Evolutionary conservation across 2,797 vertebrate species (phyloP), one percentile per base, ranked within the genome.

Genomic region (Karalla daura): DNA sequence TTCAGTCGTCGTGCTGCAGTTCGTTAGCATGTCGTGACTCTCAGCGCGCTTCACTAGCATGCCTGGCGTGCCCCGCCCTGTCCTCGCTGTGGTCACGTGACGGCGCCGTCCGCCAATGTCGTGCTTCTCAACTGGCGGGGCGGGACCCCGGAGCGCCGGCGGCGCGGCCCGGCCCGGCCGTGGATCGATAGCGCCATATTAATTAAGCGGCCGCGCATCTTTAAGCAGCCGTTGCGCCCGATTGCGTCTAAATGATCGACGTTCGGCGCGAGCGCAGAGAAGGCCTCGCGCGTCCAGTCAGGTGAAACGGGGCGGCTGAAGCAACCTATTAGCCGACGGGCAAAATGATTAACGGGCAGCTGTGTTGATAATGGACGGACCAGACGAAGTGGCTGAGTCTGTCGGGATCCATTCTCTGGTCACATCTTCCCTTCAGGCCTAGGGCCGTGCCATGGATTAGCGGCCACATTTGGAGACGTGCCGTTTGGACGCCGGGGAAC

Each of bases 71-170:
- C 60, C 4, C 23, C 20, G 36, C 51, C 47, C 35, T 59, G 35
- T 50, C 35, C 63, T 46, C 65, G n/a, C 10, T 71, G n/a, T 77
- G 53, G 23, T 80, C 73, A 40, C 44, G 33, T 54, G 41, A 20
- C 7, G 30, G 37, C 56, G 32, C 65, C 27, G 7, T 78, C 18
- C 47, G 36, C 20, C 47, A 23, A 30, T 2, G 24, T 67, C 30
- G 76, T 78, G 86, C 65, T 68, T 86, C 81, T 83, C 84, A 88
- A 63, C 77, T 70, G 81, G 79, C 75, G 45, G 3, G 58, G 51
- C 15, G 15, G 52, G 58, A 47, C 43, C 49, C 44, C 8, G 52
- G 41, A 64, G 27, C 21, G 15, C 32, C n/a, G 47, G 21, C 4
- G 0, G 36, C 7, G 5, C 3, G 18, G 30, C 8, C n/a, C n/a